phyloP scores from a whole-genome alignment of 2,113 vertebrate genomes.

The Chelonoidis abingdonii region DNA sequence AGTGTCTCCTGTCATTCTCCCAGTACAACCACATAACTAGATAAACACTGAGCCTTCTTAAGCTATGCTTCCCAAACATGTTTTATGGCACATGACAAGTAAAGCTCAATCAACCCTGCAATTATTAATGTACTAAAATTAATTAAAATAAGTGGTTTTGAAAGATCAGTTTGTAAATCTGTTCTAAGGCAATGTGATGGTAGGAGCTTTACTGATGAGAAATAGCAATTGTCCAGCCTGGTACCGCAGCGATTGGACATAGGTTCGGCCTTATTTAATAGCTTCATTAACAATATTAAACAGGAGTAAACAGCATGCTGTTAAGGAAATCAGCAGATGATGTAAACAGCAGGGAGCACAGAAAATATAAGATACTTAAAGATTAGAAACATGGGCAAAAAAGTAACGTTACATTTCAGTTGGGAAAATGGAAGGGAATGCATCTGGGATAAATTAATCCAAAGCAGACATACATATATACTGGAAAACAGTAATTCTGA shows the following conservation, averaged over 20 bases:
- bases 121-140: slow-evolving; percentile 32
- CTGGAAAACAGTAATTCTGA: background rate
- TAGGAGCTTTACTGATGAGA: slow-evolving; percentile 5
- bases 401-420: slow-evolving; percentile 31
- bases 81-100: slow-evolving; percentile 31
- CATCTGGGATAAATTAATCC: background rate
- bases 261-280: slow-evolving; percentile 63
- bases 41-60: background rate
- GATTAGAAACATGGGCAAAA: slow-evolving; percentile 44
- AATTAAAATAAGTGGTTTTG: slow-evolving; percentile 47
- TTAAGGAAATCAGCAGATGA: slow-evolving; percentile 68
- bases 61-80: background rate
- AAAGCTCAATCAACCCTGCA: slow-evolving; percentile 31
- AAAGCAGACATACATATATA: background rate
- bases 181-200: background rate
- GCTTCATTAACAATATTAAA: slow-evolving; percentile 63
- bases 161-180: slow-evolving; percentile 3
- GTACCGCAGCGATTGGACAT: slow-evolving; percentile 15
- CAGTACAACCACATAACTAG: background rate
- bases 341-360: slow-evolving; percentile 65
- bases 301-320: slow-evolving; percentile 67
- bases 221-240: background rate
- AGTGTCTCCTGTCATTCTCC: background rate
- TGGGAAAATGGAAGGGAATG: slow-evolving; percentile 12
- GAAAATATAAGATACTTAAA: slow-evolving; percentile 49